Conservation (phyloP, 2,888 invertebrate genomes). For the Tenthredo distinguenda region DNA sequence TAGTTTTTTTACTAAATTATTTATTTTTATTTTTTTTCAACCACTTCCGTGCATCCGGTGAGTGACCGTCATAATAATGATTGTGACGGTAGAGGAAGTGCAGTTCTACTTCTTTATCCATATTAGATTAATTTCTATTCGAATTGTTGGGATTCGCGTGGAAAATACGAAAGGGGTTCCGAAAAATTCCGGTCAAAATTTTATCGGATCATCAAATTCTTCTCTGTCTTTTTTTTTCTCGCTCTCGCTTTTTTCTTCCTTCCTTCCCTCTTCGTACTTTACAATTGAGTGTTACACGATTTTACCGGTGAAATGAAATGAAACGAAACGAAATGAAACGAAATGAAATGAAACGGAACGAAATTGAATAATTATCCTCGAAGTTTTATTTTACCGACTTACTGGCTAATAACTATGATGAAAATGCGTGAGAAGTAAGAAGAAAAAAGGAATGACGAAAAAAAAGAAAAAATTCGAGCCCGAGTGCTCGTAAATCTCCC, state of each 20-base stretch:
- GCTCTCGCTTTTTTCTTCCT: neutral
- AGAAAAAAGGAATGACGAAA: neutral
- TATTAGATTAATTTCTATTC: neutral
- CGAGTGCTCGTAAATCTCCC: constrained; percentile 1
- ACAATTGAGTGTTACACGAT: neutral
- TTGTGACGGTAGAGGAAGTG: neutral
- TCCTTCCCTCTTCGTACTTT: neutral
- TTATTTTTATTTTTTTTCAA: neutral
- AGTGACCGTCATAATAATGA: neutral
- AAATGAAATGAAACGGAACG: neutral
- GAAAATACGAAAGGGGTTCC: too few relatives aligned
- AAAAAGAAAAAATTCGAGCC: neutral
- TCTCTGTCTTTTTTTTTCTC: neutral
- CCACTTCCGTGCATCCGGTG: neutral
- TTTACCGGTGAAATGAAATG: neutral
- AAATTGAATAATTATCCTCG: neutral
- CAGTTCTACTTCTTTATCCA: neutral
- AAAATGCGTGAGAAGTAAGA: neutral
- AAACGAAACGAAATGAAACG: neutral
- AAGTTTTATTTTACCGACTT: neutral
- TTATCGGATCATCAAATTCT: neutral
- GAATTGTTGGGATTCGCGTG: neutral
- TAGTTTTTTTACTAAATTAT: neutral
- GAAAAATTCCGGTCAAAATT: neutral
- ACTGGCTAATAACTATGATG: neutral